These are phyloP conservation scores for Danaus melanippus DNA, from an alignment of 1,140 invertebrate species.

Conservation along the genomic window DNA sequence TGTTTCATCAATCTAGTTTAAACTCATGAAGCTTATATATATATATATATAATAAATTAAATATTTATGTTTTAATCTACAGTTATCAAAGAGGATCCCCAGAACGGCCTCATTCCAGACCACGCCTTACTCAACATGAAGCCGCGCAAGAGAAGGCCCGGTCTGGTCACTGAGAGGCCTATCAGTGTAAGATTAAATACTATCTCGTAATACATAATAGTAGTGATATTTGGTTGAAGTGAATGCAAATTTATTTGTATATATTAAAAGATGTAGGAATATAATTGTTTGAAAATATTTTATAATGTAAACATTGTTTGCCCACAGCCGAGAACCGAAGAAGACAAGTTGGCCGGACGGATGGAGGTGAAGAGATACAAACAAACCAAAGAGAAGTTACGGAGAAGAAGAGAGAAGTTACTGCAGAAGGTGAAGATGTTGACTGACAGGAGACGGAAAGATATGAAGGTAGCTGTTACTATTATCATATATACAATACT, in stretches of 20 bases:
- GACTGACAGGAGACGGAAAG: constrained; percentile 19
- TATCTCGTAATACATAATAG: no score
- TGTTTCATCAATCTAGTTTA: no score
- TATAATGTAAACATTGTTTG: no score
- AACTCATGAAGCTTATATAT: no score
- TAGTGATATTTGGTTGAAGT: no score
- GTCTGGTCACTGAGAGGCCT: constrained; percentile 62
- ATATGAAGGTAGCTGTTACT: constrained; percentile 13
- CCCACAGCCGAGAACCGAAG: constrained; percentile 80
- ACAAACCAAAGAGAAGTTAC: constrained; percentile 84
- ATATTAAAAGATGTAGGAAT: no score
- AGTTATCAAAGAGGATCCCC: constrained; percentile 54
- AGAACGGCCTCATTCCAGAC: constrained; percentile 58
- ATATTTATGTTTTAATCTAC: constrained; percentile 22
- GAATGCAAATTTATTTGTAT: no score
- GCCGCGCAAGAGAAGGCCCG: constrained; percentile 56
- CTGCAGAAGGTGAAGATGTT: constrained; percentile 46
- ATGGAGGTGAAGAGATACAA: constrained; percentile 78
- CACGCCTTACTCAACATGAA: constrained; percentile 51
- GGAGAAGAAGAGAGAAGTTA: constrained; percentile 77
- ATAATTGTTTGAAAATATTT: no score
- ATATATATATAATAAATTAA: not conserved
- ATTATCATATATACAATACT: no score
- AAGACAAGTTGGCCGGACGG: constrained; percentile 80
- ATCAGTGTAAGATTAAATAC: constrained; percentile 55